phyloP scores from a whole-genome alignment of 2,888 invertebrate genomes.

The Fissipunctia ypsillon region DNA sequence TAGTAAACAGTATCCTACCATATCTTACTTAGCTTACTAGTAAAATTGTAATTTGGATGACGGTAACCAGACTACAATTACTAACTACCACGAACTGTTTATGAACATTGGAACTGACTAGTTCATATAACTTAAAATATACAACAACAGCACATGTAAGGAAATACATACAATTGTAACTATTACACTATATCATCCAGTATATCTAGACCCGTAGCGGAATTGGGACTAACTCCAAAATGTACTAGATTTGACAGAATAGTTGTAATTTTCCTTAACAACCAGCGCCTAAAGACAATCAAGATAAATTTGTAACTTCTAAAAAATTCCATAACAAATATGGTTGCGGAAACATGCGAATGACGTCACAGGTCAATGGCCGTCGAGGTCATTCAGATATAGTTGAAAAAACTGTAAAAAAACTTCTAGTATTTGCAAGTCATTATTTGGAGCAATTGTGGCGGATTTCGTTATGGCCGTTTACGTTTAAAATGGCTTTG shows the following conservation, averaged over 20 bases:
- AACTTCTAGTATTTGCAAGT: slow-evolving; percentile 44
- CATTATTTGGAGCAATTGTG: slow-evolving; percentile 46
- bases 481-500: slow-evolving; percentile 16
- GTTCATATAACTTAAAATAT: neutral
- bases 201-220: neutral
- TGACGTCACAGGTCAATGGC: slow-evolving; percentile 60
- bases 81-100: neutral
- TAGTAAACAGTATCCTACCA: neutral
- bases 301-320: slow-evolving; percentile 6
- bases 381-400: slow-evolving; percentile 53
- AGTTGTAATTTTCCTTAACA: neutral
- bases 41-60: neutral
- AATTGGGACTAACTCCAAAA: neutral
- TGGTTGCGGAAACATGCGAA: slow-evolving; percentile 47
- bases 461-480: slow-evolving; percentile 22
- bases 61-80: neutral
- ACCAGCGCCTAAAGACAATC: neutral
- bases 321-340: slow-evolving; percentile 41
- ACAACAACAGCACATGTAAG: slow-evolving; percentile 12
- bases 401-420: slow-evolving; percentile 48
- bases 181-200: neutral
- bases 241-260: neutral
- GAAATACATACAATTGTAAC: slow-evolving; percentile 9
- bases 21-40: neutral
- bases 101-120: neutral